A percentile compares a stretch with the other conserved stretches of the same genome.
phyloP scores from a whole-genome alignment of 92 coral and sea anemone species.

The Bergia puertoricense region DNA sequence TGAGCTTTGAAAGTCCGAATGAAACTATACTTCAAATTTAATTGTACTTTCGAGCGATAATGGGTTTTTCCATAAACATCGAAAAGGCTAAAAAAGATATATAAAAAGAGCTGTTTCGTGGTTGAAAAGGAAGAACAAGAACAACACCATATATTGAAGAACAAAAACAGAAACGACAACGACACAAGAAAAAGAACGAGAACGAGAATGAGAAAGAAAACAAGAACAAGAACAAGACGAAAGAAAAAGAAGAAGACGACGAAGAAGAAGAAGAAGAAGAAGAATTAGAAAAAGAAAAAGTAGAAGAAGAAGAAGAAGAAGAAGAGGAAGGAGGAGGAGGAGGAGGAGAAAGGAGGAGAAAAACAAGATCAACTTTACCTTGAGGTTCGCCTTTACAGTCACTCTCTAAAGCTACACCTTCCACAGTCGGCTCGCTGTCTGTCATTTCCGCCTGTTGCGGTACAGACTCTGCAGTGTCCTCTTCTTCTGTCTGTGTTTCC shows the following conservation, averaged over 20 bases:
- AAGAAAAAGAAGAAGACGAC: not conserved
- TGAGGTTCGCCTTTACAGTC: conserved; percentile 20
- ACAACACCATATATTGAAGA: no score
- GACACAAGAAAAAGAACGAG: not conserved
- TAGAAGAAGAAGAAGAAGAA: not conserved
- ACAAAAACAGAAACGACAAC: no score
- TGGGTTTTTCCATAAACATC: no score
- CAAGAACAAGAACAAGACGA: not conserved
- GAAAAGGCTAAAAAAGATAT: no score
- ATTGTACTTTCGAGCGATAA: no score
- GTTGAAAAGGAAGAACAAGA: no score
- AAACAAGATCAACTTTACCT: not conserved
- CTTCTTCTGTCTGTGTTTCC: conserved; percentile 18
- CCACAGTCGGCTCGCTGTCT: conserved; percentile 22
- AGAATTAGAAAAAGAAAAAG: not conserved
- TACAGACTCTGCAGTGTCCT: not conserved
- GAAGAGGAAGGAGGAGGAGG: not conserved
- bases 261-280: not conserved
- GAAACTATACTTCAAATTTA: no score
- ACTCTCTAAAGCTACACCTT: conserved; percentile 29
- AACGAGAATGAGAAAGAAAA: not conserved
- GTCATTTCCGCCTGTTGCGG: conserved; percentile 6
- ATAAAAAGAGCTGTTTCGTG: no score
- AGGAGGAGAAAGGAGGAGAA: not conserved
- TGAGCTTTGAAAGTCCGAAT: not conserved